These are phyloP conservation scores for Lynx canadensis DNA, from an alignment of 2,113 vertebrate species.

Conservation along the genomic window DNA sequence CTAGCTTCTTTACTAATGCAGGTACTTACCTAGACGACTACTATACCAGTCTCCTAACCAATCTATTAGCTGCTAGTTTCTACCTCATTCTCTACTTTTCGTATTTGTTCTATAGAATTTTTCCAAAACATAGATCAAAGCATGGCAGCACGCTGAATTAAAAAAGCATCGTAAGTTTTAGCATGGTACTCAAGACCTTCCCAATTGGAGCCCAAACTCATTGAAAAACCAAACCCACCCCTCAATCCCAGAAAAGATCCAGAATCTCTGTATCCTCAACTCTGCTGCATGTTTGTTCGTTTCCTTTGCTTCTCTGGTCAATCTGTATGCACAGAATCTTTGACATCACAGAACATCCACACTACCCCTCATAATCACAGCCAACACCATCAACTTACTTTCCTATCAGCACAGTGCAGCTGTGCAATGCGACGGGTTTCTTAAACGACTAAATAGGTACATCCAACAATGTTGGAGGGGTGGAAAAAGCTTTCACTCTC, in stretches of 20 bases:
- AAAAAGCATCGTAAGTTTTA: conserved; percentile 22
- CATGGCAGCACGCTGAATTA: neutral
- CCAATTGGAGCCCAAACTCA: neutral
- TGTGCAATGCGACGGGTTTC: conserved; percentile 29
- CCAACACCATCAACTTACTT: conserved; percentile 37
- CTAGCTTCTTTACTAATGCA: neutral
- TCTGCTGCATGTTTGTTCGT: neutral
- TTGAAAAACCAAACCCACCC: neutral
- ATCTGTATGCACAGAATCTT: conserved; percentile 37
- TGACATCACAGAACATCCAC: neutral
- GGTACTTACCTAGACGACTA: neutral
- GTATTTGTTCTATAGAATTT: neutral
- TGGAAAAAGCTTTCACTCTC: conserved; percentile 59
- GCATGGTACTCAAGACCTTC: neutral
- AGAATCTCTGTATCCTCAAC: neutral
- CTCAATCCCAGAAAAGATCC: neutral
- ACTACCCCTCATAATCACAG: neutral
- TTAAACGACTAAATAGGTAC: conserved; percentile 69
- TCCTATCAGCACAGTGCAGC: conserved; percentile 77
- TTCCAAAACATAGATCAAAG: neutral
- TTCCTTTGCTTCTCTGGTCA: conserved; percentile 47
- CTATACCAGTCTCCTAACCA: neutral
- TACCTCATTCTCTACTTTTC: neutral
- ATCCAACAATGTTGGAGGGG: conserved; percentile 55
- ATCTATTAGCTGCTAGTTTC: neutral